Percentiles rank a stretch among this genome's conserved stretches.
phyloP scores from a whole-genome alignment of 30 jellyfish, hydroid and myxozoan genomes.

The Haliclystus octoradiatus region DNA sequence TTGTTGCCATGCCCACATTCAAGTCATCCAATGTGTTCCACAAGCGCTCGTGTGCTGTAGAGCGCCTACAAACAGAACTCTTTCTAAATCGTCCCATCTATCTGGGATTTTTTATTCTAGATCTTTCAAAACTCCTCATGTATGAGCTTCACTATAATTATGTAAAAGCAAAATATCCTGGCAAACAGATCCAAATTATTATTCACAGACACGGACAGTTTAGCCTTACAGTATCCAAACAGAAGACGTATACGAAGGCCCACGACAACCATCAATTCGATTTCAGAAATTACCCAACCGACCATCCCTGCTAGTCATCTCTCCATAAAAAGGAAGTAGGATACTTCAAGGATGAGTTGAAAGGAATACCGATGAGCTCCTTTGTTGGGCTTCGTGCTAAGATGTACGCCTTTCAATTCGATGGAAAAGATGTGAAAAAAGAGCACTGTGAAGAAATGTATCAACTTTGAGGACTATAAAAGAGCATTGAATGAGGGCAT shows the following conservation, averaged over 20 bases:
- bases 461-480: too few relatives aligned
- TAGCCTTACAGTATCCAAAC: slow-evolving; percentile 1
- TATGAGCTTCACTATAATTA: too few relatives aligned
- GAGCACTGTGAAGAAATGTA: slow-evolving; percentile 6
- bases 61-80: too few relatives aligned
- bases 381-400: slow-evolving; percentile 12
- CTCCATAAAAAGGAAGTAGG: too few relatives aligned
- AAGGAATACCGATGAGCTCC: neutral
- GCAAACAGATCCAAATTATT: neutral
- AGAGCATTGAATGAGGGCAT: too few relatives aligned
- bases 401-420: slow-evolving; percentile 5
- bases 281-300: neutral
- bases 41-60: too few relatives aligned
- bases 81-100: too few relatives aligned
- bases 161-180: neutral
- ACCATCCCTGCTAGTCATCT: too few relatives aligned
- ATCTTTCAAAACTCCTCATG: slow-evolving; percentile 11
- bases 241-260: neutral
- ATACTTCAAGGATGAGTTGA: too few relatives aligned
- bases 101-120: slow-evolving; percentile 1
- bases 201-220: slow-evolving; percentile 4
- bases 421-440: slow-evolving; percentile 4
- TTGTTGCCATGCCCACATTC: too few relatives aligned
- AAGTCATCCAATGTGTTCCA: too few relatives aligned
- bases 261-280: neutral